Base-by-base conservation (phyloP, 2,113 vertebrate genomes). In the Tachycineta bicolor region DNA sequence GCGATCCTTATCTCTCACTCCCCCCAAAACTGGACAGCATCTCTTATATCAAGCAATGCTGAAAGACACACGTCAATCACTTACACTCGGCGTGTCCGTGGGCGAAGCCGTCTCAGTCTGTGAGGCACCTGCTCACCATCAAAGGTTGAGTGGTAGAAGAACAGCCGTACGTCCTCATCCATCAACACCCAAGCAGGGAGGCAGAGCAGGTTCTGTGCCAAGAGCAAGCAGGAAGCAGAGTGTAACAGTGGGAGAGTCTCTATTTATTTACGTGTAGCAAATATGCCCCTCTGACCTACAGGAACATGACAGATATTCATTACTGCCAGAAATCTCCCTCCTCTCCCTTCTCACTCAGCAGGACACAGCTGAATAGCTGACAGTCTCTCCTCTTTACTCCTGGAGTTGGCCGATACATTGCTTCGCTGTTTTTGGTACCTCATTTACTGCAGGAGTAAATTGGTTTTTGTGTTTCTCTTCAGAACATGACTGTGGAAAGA, bases 141-240 rank as follows among this genome's bases (percentile, higher is more conserved):
- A 22, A 97, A 98, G 20, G 97, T 68, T 0, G 98, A 99, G 96
- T 99, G 99, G 93, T 99, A 99, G 97, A 99, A 99, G 96, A 99
- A 99, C 96, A 99, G 98, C 19, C 99, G 96, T 65, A 99, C 96
- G 8, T 98, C 92, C 47, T 99, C 98, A 25, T 99, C 98, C 91
- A 99, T 98, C 83, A 99, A 94, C 65, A 99, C 97, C 98, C 98
- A 99, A 53, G 96, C 96, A 2, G 99, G 99, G 75, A 99, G 96
- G 88, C 98, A 97, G 83, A 99, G 98, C 26, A 99, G 96, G 96
- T 97, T 96, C 97, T 98, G 91, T 31, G 47, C 94, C 88, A 82
- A 90, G 37, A 59, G 73, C 82, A 69, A 39, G 62, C 33, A 68
- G 67, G 83, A 75, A 41, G 46, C 53, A 81, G 75, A 87, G 31